Evolutionary conservation across 2,113 vertebrate species (phyloP).

Genomic region (Ptilonorhynchus violaceus): DNA sequence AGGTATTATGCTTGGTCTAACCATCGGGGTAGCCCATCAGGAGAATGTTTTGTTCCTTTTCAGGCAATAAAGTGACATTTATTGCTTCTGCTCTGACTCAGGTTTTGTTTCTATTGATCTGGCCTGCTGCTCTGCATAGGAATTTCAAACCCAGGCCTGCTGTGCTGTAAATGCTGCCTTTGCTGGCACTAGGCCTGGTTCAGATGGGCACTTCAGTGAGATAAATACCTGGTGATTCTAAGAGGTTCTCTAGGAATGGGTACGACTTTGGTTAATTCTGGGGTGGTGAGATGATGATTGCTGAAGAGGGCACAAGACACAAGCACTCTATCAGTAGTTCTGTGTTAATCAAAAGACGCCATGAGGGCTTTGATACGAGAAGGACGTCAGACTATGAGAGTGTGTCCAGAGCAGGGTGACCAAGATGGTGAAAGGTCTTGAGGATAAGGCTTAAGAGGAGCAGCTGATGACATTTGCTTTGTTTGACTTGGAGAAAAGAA

Average conservation of each 20-base stretch:
- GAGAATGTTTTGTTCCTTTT: neutral
- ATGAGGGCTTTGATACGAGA: accelerated
- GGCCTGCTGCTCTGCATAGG: neutral
- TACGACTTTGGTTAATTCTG: neutral
- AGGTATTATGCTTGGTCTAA: neutral
- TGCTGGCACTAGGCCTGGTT: neutral
- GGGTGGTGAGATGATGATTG: neutral
- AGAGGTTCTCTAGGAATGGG: neutral
- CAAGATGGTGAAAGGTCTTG: neutral
- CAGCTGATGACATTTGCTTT: neutral
- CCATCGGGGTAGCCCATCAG: neutral
- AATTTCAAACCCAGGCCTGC: neutral
- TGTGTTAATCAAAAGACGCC: neutral
- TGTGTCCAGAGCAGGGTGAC: neutral
- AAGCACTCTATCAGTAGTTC: neutral
- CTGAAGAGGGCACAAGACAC: neutral
- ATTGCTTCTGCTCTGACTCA: neutral
- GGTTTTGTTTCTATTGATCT: neutral
- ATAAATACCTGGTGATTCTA: neutral
- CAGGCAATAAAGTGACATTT: neutral
- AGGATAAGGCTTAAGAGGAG: neutral
- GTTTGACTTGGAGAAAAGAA: neutral
- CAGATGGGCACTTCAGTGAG: neutral
- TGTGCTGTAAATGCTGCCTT: neutral
- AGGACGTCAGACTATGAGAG: neutral